phyloP scores from a whole-genome alignment of 2,797 vertebrate species.

The Gouania willdenowi region DNA sequence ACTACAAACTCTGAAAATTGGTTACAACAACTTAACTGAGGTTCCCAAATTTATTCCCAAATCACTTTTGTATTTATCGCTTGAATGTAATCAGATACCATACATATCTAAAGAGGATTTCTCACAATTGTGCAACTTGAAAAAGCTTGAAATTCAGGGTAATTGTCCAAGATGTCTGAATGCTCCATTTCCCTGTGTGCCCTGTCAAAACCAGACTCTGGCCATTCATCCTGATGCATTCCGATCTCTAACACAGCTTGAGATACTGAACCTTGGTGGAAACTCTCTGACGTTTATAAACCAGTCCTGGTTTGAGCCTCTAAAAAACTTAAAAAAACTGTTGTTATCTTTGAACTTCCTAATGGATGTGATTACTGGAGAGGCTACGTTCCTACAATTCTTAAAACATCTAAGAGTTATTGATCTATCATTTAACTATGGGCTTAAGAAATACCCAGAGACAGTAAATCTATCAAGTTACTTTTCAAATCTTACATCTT shows the following conservation, averaged over 20 bases:
- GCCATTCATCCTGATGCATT: conserved; percentile 81
- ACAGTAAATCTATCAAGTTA: conserved; percentile 70
- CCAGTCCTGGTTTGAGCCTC: conserved; percentile 78
- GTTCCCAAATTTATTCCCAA: conserved; percentile 79
- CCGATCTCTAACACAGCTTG: conserved; percentile 64
- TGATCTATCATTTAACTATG: conserved; percentile 90
- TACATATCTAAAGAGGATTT: conserved; percentile 77
- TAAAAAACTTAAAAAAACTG: conserved; percentile 70
- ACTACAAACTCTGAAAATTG: conserved; percentile 76
- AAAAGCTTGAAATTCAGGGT: conserved; percentile 81
- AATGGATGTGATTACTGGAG: conserved; percentile 58
- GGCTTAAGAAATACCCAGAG: conserved; percentile 63
- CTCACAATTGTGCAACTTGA: conserved; percentile 67
- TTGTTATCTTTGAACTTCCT: conserved; percentile 85
- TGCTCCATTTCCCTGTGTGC: conserved; percentile 82
- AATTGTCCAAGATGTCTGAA: conserved; percentile 91
- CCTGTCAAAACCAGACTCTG: conserved; percentile 76
- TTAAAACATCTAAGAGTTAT: conserved; percentile 74
- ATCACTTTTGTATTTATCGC: conserved; percentile 68
- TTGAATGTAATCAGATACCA: conserved; percentile 80
- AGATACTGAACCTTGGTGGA: conserved; percentile 78
- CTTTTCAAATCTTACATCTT: conserved; percentile 78
- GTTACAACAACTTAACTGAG: conserved; percentile 82
- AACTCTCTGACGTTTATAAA: conserved; percentile 79
- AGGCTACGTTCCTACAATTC: conserved; percentile 68